Evolutionary conservation across 1,140 invertebrate genomes (phyloP), one percentile per base, ranked within the genome.

Genomic region (Drosophila littoralis): DNA sequence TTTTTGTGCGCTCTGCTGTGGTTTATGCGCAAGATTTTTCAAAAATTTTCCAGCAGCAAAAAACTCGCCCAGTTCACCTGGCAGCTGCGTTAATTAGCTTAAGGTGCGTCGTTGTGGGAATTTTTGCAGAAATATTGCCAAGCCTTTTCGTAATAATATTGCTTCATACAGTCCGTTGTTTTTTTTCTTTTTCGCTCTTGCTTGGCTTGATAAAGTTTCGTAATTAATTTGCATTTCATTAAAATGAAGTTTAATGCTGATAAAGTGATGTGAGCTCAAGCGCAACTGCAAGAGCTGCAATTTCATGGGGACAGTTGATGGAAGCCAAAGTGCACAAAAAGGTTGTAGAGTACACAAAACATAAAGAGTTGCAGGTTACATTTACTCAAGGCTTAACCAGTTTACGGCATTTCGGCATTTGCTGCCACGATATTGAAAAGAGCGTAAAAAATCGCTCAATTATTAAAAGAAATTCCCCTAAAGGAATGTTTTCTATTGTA

Each of bases 71-170:
- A 45, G 17, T 9, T 59, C 28, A n/a, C 50, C 36, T n/a, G 51
- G 46, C 42, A 33, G 38, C 43, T 45, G 51, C 59, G 69, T 75
- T 81, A 85, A 85, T 85, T 86, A 86, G 77, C 58, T 81, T 77
- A 73, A 63, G 55, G 33, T 51, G 63, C 32, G 50, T 51, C 40
- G 15, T 45, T 64, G 36, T 60, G 64, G 43, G 36, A 52, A 51
- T 67, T 66, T 67, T 67, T 59, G n/a, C 54, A 59, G 40, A 59
- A 72, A 66, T 46, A 72, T 72, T 58, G 54, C 68, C 40, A 57
- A 57, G 55, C 61, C 48, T 38, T 72, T 33, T 67, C 51, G 60
- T 48, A 42, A 68, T 73, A 73, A 73, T 59, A 59, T 60, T 52
- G 12, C 42, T 46, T 28, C 48, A n/a, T 17, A n/a, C n/a, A 28